Evolutionary conservation across 2,113 vertebrate species (phyloP).

Genomic region (Dipodomys ordii): DNA sequence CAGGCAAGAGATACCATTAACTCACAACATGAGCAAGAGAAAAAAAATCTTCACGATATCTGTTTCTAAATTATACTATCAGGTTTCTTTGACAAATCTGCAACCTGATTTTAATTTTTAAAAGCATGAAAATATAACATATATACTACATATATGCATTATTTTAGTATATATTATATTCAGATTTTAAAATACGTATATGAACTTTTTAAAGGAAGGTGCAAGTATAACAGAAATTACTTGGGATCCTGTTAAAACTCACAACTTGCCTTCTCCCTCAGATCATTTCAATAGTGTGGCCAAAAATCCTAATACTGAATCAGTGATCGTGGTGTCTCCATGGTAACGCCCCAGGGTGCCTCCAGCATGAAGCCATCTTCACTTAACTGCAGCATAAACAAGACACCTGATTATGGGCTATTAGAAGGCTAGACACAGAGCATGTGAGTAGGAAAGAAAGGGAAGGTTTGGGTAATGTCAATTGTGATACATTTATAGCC

Average conservation of each 20-base stretch:
- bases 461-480: not conserved
- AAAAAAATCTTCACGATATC: not conserved
- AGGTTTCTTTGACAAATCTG: not conserved
- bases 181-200: too few species aligned
- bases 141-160: too few species aligned
- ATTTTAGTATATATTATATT: too few species aligned
- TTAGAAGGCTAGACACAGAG: constrained; percentile 1
- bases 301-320: constrained; percentile 65
- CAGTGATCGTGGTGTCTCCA: constrained; percentile 68
- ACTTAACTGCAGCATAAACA: constrained; percentile 67
- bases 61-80: not conserved
- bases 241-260: constrained; percentile 44
- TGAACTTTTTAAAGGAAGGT: not conserved
- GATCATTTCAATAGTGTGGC: constrained; percentile 59
- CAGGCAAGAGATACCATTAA: not conserved
- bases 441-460: not conserved
- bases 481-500: not conserved
- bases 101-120: not conserved
- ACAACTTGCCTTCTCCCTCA: constrained; percentile 52
- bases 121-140: not conserved
- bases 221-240: constrained; percentile 18
- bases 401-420: constrained; percentile 64
- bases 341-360: constrained; percentile 67
- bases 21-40: not conserved
- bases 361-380: constrained; percentile 33